Conservation (phyloP, 2,888 invertebrate species). For the Perizoma affinitatum region DNA sequence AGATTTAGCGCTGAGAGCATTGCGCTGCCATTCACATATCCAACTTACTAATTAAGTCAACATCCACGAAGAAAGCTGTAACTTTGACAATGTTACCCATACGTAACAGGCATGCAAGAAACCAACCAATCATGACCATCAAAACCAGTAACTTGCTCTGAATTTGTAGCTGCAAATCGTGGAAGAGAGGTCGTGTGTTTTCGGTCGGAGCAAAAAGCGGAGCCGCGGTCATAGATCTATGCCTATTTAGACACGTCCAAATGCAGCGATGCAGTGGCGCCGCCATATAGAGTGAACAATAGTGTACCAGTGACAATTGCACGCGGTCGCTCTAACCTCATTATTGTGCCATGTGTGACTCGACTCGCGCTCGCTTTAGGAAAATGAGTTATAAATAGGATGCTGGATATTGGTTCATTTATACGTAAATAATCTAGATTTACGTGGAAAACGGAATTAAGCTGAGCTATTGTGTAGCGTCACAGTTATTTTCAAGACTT, state of each 20-base stretch:
- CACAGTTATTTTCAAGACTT: constrained; percentile 19
- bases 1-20: constrained; percentile 73
- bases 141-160: constrained; percentile 11
- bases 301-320: constrained; percentile 76
- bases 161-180: constrained; percentile 8
- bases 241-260: constrained; percentile 77
- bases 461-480: constrained; percentile 18
- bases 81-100: constrained; percentile 83
- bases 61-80: constrained; percentile 79
- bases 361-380: constrained; percentile 41
- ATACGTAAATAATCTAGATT: constrained; percentile 11
- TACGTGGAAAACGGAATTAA: constrained; percentile 11
- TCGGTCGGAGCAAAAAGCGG: constrained; percentile 64
- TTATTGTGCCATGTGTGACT: constrained; percentile 71
- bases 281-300: constrained; percentile 82
- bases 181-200: constrained; percentile 43
- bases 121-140: constrained; percentile 55
- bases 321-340: constrained; percentile 65
- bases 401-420: constrained; percentile 32
- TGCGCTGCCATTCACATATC: constrained; percentile 83
- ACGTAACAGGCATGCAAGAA: constrained; percentile 67
- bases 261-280: constrained; percentile 70
- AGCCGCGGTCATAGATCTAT: constrained; percentile 79
- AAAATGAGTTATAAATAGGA: constrained; percentile 44
- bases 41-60: constrained; percentile 83